Evolutionary conservation across 1,140 invertebrate genomes (phyloP).

Genomic region (Ganaspis sp.): DNA sequence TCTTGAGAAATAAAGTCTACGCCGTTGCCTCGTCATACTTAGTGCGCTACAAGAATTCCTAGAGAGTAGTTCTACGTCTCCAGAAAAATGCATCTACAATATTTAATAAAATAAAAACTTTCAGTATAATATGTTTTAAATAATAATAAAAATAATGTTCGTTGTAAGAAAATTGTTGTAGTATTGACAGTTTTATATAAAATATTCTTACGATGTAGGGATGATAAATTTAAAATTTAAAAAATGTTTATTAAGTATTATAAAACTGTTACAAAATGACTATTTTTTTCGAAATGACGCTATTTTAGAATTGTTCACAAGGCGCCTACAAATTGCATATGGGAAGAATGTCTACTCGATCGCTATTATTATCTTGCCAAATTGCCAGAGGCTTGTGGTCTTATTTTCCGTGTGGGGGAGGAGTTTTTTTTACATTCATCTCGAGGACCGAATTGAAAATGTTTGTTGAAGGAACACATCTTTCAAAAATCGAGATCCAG

Average conservation of each 20-base stretch:
- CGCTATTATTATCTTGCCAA: constrained; percentile 3
- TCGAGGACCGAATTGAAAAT: constrained; percentile 22
- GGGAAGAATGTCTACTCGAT: not conserved
- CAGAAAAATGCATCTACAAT: no score
- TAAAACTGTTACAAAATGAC: not conserved
- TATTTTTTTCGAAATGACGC: not conserved
- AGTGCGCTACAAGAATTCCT: no score
- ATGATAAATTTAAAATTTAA: no score
- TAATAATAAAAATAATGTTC: no score
- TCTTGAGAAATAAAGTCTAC: no score
- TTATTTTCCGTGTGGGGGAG: not conserved
- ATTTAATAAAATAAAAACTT: no score
- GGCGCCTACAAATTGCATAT: not conserved
- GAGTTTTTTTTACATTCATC: not conserved
- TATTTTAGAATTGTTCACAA: not conserved
- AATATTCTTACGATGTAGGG: no score
- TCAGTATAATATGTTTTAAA: no score
- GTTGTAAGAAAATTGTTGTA: no score
- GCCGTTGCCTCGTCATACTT: no score
- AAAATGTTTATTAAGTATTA: not conserved
- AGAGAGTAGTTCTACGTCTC: no score
- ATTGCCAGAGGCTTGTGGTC: not conserved
- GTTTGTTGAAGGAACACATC: constrained; percentile 12
- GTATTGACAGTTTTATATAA: no score
- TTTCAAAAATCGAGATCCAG: constrained; percentile 1